A percentile compares a stretch with the other conserved stretches of the same genome.
These are phyloP conservation scores for Rhodeus uyekii DNA, from an alignment of 2,797 vertebrate species.

Conservation along the genomic window DNA sequence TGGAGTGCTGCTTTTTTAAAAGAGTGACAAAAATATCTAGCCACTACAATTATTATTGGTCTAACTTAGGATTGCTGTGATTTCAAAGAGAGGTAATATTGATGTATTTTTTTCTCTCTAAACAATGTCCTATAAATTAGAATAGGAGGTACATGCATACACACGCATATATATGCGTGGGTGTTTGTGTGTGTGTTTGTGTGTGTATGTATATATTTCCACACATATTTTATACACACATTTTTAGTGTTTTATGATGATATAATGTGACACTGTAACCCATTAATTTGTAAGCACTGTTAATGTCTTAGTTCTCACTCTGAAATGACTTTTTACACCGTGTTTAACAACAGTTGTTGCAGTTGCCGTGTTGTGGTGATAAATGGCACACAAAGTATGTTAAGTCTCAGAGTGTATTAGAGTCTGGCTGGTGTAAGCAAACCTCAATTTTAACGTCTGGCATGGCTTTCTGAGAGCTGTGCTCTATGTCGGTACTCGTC, in stretches of 20 bases:
- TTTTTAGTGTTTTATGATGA: background rate
- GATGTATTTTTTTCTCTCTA: background rate
- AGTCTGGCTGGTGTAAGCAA: conserved; percentile 44
- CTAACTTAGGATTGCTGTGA: background rate
- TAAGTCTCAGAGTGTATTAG: conserved; percentile 11
- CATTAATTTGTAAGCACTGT: background rate
- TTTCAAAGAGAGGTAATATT: background rate
- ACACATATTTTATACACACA: background rate
- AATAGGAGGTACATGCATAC: too few species aligned
- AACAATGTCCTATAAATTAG: too few species aligned
- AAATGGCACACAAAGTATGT: conserved; percentile 31
- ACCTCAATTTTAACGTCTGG: conserved; percentile 39
- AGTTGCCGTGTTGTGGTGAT: conserved; percentile 20
- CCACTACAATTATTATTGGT: background rate
- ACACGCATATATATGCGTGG: accelerated
- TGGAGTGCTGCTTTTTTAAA: background rate
- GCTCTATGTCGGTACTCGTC: conserved; percentile 33
- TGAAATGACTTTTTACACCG: conserved; percentile 5
- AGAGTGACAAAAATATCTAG: background rate
- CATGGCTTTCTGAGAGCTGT: conserved; percentile 24
- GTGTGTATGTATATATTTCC: too few species aligned
- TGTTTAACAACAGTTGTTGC: conserved; percentile 10
- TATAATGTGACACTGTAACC: background rate
- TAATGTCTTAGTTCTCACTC: conserved; percentile 28
- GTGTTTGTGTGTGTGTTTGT: accelerated